These are phyloP conservation scores for Hyperoplus lanceolatus DNA, from an alignment of 2,797 vertebrate genomes.

Conservation along the genomic window DNA sequence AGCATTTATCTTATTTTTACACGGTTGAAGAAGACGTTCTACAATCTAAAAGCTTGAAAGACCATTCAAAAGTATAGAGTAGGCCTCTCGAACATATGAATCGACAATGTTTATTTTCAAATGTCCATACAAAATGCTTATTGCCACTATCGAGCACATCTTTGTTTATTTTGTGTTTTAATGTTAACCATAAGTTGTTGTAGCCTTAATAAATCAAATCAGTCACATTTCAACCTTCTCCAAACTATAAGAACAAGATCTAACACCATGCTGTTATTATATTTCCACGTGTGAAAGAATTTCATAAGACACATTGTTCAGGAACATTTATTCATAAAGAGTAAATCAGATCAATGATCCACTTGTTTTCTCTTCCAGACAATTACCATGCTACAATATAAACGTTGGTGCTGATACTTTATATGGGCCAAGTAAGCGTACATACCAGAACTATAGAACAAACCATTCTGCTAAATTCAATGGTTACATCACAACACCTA, in stretches of 20 bases:
- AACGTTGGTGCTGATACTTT: constrained; percentile 85
- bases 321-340: constrained; percentile 99
- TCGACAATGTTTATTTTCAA: too few species aligned
- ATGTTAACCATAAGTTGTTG: not conserved
- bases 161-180: not conserved
- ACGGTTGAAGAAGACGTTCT: too few species aligned
- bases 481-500: constrained; percentile 90
- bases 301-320: constrained; percentile 79
- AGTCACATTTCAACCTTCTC: not conserved
- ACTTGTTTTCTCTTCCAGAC: constrained; percentile 91
- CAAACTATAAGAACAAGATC: not conserved
- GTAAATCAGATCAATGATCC: constrained; percentile 93
- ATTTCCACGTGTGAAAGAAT: constrained; percentile 1
- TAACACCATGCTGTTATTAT: not conserved
- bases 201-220: not conserved
- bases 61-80: too few species aligned
- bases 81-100: too few species aligned
- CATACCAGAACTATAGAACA: too few species aligned
- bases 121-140: not conserved
- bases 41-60: too few species aligned
- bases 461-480: constrained; percentile 86
- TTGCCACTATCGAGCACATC: not conserved
- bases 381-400: constrained; percentile 92
- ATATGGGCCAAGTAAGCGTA: constrained; percentile 84
- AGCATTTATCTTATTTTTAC: too few species aligned